These are phyloP conservation scores for Astur gentilis DNA, from an alignment of 2,113 vertebrate species.

Conservation along the genomic window DNA sequence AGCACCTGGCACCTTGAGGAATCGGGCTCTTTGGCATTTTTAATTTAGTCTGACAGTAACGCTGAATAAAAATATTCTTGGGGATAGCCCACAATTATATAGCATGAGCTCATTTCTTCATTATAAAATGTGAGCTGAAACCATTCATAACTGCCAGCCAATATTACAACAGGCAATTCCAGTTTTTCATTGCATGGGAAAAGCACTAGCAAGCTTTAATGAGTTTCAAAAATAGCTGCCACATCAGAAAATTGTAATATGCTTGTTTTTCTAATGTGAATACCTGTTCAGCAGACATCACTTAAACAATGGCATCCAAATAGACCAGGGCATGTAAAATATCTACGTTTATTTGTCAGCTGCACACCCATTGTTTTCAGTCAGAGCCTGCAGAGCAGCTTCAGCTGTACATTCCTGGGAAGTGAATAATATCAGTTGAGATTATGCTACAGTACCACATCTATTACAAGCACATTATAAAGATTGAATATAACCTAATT, in stretches of 20 bases:
- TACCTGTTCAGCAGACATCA: conserved; percentile 60
- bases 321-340: conserved; percentile 44
- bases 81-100: conserved; percentile 60
- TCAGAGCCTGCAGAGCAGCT: conserved; percentile 61
- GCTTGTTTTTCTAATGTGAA: conserved; percentile 49
- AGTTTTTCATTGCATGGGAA: conserved; percentile 59
- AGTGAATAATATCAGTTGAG: conserved; percentile 79
- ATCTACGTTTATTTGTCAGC: conserved; percentile 62
- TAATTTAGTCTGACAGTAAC: conserved; percentile 52
- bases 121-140: conserved; percentile 57
- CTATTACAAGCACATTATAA: conserved; percentile 70
- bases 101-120: conserved; percentile 56
- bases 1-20: conserved; percentile 50
- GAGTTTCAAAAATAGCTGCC: conserved; percentile 58
- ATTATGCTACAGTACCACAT: conserved; percentile 76
- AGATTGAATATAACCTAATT: conserved; percentile 79
- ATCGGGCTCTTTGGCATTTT: conserved; percentile 1
- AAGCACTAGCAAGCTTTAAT: conserved; percentile 35
- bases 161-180: conserved; percentile 56
- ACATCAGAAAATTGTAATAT: conserved; percentile 52
- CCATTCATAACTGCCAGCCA: conserved; percentile 57
- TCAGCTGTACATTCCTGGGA: conserved; percentile 77
- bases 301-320: conserved; percentile 58
- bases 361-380: conserved; percentile 69
- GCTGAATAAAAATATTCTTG: conserved; percentile 60